Percentiles rank a stretch among this genome's conserved stretches.
Evolutionary conservation across 2,113 vertebrate species (phyloP).

Genomic region (Gasterosteus aculeatus): DNA sequence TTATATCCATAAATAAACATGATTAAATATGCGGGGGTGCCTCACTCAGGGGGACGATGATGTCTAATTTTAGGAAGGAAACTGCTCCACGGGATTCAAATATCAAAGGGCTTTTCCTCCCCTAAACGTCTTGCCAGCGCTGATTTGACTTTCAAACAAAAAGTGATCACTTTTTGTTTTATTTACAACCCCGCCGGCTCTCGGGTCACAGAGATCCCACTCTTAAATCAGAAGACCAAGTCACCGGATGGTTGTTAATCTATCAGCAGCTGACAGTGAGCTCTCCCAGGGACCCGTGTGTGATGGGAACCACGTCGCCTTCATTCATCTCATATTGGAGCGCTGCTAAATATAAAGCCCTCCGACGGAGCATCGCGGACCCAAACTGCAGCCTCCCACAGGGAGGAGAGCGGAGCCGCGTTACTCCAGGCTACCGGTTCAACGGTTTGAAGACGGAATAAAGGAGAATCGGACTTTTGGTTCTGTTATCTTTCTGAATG

Average conservation of each 20-base stretch:
- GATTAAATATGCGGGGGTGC: constrained; percentile 33
- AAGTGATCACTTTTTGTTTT: not conserved
- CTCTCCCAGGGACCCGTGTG: constrained; percentile 27
- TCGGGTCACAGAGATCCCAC: constrained; percentile 21
- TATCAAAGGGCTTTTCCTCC: constrained; percentile 9
- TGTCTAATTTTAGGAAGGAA: constrained; percentile 26
- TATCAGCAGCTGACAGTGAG: constrained; percentile 17
- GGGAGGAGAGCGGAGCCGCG: too few species aligned
- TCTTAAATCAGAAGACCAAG: constrained; percentile 13
- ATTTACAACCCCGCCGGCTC: constrained; percentile 25
- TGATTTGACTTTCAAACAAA: not conserved
- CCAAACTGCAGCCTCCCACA: too few species aligned
- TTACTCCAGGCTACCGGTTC: too few species aligned
- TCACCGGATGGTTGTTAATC: constrained; percentile 1
- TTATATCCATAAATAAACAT: constrained; percentile 42
- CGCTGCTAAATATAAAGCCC: constrained; percentile 28
- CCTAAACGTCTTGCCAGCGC: constrained; percentile 27
- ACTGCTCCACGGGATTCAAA: constrained; percentile 14
- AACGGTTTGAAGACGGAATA: too few species aligned
- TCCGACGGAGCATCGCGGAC: not conserved
- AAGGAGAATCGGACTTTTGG: too few species aligned
- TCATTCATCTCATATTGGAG: constrained; percentile 42
- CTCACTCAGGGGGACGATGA: constrained; percentile 24
- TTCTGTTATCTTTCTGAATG: not conserved
- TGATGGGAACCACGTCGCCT: constrained; percentile 41